Base-by-base conservation (phyloP, 30 jellyfish, hydroid and myxozoan species). In the Hydractinia echinata region DNA sequence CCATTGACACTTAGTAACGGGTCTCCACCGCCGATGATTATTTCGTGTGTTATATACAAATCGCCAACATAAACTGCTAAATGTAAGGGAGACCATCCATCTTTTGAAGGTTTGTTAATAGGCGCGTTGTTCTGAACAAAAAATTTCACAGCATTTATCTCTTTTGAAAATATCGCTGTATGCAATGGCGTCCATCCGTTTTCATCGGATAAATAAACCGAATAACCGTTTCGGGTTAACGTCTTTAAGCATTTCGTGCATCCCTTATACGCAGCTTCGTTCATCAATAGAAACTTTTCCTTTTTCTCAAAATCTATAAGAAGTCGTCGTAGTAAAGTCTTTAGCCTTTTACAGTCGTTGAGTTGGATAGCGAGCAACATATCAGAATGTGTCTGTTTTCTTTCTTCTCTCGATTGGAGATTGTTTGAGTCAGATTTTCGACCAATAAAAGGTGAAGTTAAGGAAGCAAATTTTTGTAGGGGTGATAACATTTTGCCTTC, bases 61-160 rank as follows among this genome's bases (percentile, higher is more conserved):
- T 72, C 62, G 50, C 62, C 62, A 8, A n/a, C 10, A 72, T 30
- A 72, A 51, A 72, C 81, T 8, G 81, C 81, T 21, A 72, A 30
- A 18, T 72, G 81, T 18, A 72, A 72, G 4, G 81, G 81, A 10
- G 81, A 5, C 81, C 81, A 72, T 5, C 81, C 81, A 72, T 72
- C 81, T 4, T n/a, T 72, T 18, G 55, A n/a, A 5, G 50, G 14
- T 4, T 5, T 51, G 62, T 72, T 72, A n/a, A 72, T 6, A 7
- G 48, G 44, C 48, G 62, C 81, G 10, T 51, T 51, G n/a, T 18
- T 44, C 7, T 72, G 60, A 8, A 72, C 16, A 5, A 72, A 18
- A 15, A 18, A 72, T 6, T 52, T 48, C 8, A 52, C 53, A 44
- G 62, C 81, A 8, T 72, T 58, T 7, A 72, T 1, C 16, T 72